Evolutionary conservation across 2,797 vertebrate species (phyloP).

Genomic region (Pseudocheirus occidentalis): DNA sequence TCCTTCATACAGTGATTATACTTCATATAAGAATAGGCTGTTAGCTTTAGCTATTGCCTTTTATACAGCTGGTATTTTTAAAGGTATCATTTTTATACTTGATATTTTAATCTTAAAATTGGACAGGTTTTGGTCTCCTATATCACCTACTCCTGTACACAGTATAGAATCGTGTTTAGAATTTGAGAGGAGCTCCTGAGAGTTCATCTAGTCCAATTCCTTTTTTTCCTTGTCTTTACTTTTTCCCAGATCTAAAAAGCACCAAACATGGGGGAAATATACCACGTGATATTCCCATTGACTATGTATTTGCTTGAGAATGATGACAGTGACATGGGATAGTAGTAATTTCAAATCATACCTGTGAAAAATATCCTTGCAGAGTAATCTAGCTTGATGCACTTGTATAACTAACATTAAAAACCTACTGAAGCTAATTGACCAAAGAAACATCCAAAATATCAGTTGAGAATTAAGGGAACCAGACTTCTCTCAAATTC

Average conservation of each 20-base stretch:
- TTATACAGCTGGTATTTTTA: slow-evolving; percentile 40
- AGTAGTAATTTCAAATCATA: slow-evolving; percentile 50
- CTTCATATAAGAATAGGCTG: slow-evolving; percentile 9
- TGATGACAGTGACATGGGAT: slow-evolving; percentile 15
- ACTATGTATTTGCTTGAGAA: slow-evolving; percentile 45
- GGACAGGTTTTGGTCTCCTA: slow-evolving; percentile 57
- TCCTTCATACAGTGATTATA: slow-evolving; percentile 42
- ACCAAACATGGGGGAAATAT: slow-evolving; percentile 36
- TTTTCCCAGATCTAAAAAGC: slow-evolving; percentile 31
- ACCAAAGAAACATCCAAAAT: neutral
- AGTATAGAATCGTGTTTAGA: neutral
- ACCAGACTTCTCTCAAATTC: neutral
- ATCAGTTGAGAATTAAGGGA: neutral
- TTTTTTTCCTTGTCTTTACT: slow-evolving; percentile 33
- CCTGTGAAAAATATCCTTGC: neutral
- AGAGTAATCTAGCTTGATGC: neutral
- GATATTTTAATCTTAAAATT: slow-evolving; percentile 59
- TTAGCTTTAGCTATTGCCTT: slow-evolving; percentile 47
- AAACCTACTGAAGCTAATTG: neutral
- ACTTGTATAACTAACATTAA: neutral
- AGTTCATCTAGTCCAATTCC: neutral
- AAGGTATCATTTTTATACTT: slow-evolving; percentile 54
- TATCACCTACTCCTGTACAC: slow-evolving; percentile 44
- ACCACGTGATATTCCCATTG: neutral
- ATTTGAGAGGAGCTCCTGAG: neutral